Percentiles rank a stretch among this genome's conserved stretches.
Conservation (phyloP, 23 tunicate genomes). For the Trididemnum nubilum region DNA sequence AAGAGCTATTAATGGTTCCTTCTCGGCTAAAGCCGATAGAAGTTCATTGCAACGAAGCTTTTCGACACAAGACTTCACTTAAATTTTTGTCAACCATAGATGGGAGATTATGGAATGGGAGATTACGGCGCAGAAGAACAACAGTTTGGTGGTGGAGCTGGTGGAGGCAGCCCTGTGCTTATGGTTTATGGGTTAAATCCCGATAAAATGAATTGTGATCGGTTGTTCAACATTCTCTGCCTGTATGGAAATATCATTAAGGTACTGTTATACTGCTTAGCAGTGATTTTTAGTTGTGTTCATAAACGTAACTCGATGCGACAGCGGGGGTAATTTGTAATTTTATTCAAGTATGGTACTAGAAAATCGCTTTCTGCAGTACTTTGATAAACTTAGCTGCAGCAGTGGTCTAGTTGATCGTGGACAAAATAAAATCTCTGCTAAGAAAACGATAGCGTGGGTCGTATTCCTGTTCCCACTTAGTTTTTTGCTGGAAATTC, state of each 20-base stretch:
- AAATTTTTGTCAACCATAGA: conserved; percentile 42
- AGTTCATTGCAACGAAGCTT: too few species aligned
- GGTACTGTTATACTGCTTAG: conserved; percentile 31
- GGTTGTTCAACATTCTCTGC: conserved; percentile 86
- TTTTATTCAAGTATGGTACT: too few species aligned
- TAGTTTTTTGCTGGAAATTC: too few species aligned
- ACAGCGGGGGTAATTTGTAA: neutral
- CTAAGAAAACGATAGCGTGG: too few species aligned
- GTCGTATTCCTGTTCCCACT: too few species aligned
- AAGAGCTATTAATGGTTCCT: too few species aligned
- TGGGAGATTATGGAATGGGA: conserved; percentile 47
- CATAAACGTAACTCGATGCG: neutral
- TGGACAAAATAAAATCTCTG: too few species aligned
- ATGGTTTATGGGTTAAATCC: conserved; percentile 96
- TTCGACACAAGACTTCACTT: too few species aligned
- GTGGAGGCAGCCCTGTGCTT: conserved; percentile 62
- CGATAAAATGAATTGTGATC: conserved; percentile 82
- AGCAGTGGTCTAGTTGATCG: neutral
- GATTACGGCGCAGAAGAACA: conserved; percentile 62
- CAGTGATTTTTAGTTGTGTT: neutral
- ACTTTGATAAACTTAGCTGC: neutral
- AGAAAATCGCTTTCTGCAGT: too few species aligned
- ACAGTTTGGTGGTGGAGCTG: conserved; percentile 1
- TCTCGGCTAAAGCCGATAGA: too few species aligned
- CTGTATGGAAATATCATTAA: conserved; percentile 95